Evolutionary conservation across 2,797 vertebrate genomes (phyloP).

Genomic region (Scolopax rusticola): DNA sequence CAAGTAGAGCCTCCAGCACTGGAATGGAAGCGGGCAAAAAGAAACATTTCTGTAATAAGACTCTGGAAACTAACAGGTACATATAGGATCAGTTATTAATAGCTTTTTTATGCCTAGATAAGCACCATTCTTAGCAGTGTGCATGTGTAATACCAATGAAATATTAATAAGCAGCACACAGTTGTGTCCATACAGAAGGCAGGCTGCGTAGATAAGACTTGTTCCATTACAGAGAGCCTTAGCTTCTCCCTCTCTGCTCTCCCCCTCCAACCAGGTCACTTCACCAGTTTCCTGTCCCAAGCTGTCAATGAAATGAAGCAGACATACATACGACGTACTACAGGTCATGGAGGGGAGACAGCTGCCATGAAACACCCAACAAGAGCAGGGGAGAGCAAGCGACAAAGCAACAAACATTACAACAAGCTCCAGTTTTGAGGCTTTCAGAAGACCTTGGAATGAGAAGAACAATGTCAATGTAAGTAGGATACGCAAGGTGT

Average conservation of each 20-base stretch:
- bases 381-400: not conserved
- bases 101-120: constrained; percentile 7
- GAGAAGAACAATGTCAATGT: not conserved
- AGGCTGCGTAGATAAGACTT: not conserved
- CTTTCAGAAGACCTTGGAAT: not conserved
- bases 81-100: not conserved
- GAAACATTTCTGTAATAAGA: not conserved
- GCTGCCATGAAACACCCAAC: not conserved
- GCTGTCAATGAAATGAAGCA: not conserved
- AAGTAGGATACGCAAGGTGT: not conserved
- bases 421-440: not conserved
- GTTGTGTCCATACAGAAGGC: not conserved
- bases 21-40: not conserved
- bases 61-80: not conserved
- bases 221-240: not conserved
- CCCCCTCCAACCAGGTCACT: not conserved
- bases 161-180: constrained; percentile 2
- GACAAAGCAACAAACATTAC: not conserved
- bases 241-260: not conserved
- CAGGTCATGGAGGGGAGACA: not conserved
- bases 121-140: not conserved
- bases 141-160: not conserved
- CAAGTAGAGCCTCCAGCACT: not conserved
- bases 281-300: not conserved
- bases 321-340: rapidly evolving